Percentiles rank a stretch among this genome's conserved stretches.
phyloP scores from a whole-genome alignment of 1,140 invertebrate genomes.

The Monomorium pharaonis region DNA sequence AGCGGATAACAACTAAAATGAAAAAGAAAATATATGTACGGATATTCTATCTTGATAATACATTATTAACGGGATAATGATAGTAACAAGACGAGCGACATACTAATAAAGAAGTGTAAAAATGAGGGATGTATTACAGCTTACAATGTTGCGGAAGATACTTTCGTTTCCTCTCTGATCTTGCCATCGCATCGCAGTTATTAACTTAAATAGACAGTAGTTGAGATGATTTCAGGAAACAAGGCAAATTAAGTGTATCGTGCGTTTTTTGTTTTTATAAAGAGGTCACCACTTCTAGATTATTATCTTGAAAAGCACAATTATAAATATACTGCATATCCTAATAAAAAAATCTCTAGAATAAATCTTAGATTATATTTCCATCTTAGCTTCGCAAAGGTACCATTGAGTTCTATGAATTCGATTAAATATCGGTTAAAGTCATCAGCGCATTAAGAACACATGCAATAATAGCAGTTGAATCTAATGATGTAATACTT shows the following conservation, averaged over 20 bases:
- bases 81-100: background rate
- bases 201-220: constrained; percentile 37
- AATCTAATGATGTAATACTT: constrained; percentile 3
- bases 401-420: background rate
- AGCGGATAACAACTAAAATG: constrained; percentile 10
- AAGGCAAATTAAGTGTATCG: constrained; percentile 39
- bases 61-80: constrained; percentile 36
- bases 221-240: constrained; percentile 47
- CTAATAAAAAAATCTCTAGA: background rate
- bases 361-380: background rate
- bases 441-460: background rate
- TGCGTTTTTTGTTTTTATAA: constrained; percentile 42
- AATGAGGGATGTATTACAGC: constrained; percentile 2
- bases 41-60: constrained; percentile 25
- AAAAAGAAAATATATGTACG: background rate
- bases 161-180: constrained; percentile 36
- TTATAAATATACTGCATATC: background rate
- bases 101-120: constrained; percentile 22
- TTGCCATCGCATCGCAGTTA: constrained; percentile 8
- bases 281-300: background rate
- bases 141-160: constrained; percentile 37
- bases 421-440: constrained; percentile 12
- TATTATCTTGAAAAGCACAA: constrained; percentile 3
- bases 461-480: background rate
- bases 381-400: background rate